A percentile compares a stretch with the other conserved stretches of the same genome.
These are phyloP conservation scores for Struthio camelus DNA, from an alignment of 2,113 vertebrate genomes.

Conservation along the genomic window DNA sequence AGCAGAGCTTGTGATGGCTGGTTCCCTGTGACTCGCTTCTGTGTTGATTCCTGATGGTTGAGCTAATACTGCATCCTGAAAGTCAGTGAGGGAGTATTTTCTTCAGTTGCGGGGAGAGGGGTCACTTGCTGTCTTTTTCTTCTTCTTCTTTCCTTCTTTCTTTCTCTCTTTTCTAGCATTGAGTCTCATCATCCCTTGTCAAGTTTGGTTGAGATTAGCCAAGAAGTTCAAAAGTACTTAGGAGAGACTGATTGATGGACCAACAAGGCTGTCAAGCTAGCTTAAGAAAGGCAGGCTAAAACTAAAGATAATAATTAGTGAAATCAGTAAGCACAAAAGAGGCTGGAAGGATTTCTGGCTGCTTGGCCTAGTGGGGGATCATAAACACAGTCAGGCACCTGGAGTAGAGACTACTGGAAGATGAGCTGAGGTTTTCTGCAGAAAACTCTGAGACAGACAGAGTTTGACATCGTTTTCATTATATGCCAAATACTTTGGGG, in stretches of 20 bases:
- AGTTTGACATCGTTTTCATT: conserved; percentile 21
- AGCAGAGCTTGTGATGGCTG: too few species aligned
- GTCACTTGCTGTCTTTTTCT: neutral
- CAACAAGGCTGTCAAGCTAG: conserved; percentile 45
- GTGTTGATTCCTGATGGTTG: too few species aligned
- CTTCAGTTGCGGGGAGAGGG: neutral
- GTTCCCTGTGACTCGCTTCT: too few species aligned
- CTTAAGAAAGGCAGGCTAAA: conserved; percentile 34
- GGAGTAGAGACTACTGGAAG: neutral
- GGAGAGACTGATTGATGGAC: conserved; percentile 26
- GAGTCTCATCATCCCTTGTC: conserved; percentile 17
- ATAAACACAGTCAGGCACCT: neutral
- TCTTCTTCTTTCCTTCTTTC: neutral
- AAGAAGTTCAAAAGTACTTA: conserved; percentile 27
- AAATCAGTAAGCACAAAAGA: neutral
- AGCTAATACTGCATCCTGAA: too few species aligned
- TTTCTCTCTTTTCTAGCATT: neutral
- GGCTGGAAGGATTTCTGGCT: conserved; percentile 14
- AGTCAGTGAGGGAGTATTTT: neutral
- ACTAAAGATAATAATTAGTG: conserved; percentile 32
- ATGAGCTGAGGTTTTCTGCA: neutral
- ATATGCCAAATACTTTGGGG: neutral
- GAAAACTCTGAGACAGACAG: neutral
- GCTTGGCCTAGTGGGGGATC: neutral
- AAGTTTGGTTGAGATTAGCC: conserved; percentile 9